Evolutionary conservation across 2,113 vertebrate species (phyloP), one percentile per base, ranked within the genome.

Genomic region (Electrona antarctica): DNA sequence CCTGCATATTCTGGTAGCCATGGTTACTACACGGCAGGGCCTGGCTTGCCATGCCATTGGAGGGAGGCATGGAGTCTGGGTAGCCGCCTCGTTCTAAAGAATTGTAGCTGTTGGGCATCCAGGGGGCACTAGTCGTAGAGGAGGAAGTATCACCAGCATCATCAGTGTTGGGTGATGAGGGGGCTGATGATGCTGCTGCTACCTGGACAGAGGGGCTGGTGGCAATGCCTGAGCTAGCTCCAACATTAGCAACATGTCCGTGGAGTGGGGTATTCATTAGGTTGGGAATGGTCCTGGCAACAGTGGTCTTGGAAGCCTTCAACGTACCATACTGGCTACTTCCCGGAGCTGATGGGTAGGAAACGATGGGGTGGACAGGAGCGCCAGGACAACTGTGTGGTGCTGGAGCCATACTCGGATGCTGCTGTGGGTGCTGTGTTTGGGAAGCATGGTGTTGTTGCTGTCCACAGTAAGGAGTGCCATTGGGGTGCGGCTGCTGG

Each of bases 221-320:
- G 66, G 80, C 79, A 74, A 84, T 73, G 71, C 88, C 93, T 88
- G 95, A 94, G 94, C 94, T 97, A 96, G 94, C 92, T 91, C 95
- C 95, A 70, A 95, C 98, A 96, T 97, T 97, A 94, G 94, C 91
- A 94, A 93, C 95, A 92, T 95, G 96, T 96, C 95, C 96, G 92
- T 95, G 29, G 29, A 33, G 29, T 2, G 29, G 29, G 29, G 29
- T 33, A 2, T 33, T 33, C 29, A 33, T 33, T 33, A 33, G 29
- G 29, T 33, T 33, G 29, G 29, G 29, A 2, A 33, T 33, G 29
- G 29, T 4, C 2, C 29, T 33, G 4, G 29, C 29, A 33, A 33
- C 29, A 33, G 29, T 4, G 29, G 29, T 33, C 29, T 33, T 33
- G 29, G 29, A 33, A 33, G 2, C 29, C 29, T 33, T 2, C 29